A percentile compares a stretch with the other conserved stretches of the same genome.
Evolutionary conservation across 2,888 invertebrate species (phyloP).

Genomic region (Lamproptera curius): DNA sequence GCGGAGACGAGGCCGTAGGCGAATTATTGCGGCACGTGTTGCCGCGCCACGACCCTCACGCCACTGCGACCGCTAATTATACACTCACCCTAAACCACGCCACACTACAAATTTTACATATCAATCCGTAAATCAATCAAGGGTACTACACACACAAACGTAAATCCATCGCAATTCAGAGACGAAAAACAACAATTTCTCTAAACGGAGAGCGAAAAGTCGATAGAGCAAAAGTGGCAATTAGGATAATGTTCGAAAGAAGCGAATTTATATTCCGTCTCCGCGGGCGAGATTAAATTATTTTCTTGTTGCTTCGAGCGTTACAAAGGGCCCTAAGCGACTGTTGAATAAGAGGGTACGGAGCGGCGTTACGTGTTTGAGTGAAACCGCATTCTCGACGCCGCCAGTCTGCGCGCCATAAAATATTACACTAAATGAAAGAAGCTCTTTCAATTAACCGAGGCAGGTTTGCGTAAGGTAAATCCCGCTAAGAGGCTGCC

Average conservation of each 20-base stretch:
- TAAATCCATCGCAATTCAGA: no score
- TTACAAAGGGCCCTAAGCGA: slow-evolving; percentile 42
- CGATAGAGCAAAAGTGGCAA: slow-evolving; percentile 48
- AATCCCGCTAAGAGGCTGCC: slow-evolving; percentile 56
- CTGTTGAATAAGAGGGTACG: slow-evolving; percentile 43
- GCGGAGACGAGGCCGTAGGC: slow-evolving; percentile 48
- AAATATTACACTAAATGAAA: slow-evolving; percentile 72
- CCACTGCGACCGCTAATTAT: slow-evolving; percentile 51
- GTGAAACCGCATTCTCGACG: slow-evolving; percentile 47
- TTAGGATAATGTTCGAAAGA: slow-evolving; percentile 65
- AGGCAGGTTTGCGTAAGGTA: slow-evolving; percentile 68
- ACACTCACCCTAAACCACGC: slow-evolving; percentile 33
- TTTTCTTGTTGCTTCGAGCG: slow-evolving; percentile 56
- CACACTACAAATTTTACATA: slow-evolving; percentile 20
- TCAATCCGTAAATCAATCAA: background rate
- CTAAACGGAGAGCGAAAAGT: slow-evolving; percentile 4
- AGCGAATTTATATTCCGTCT: slow-evolving; percentile 68
- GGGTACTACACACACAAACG: no score
- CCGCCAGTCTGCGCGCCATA: slow-evolving; percentile 51
- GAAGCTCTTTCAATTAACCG: slow-evolving; percentile 73
- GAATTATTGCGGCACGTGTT: slow-evolving; percentile 60
- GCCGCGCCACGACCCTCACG: slow-evolving; percentile 41
- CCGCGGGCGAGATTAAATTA: slow-evolving; percentile 63
- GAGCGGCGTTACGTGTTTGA: slow-evolving; percentile 46
- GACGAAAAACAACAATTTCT: no score